Percentiles rank a stretch among this genome's conserved stretches.
Evolutionary conservation across 2,797 vertebrate genomes (phyloP).

Genomic region (Cygnus olor): DNA sequence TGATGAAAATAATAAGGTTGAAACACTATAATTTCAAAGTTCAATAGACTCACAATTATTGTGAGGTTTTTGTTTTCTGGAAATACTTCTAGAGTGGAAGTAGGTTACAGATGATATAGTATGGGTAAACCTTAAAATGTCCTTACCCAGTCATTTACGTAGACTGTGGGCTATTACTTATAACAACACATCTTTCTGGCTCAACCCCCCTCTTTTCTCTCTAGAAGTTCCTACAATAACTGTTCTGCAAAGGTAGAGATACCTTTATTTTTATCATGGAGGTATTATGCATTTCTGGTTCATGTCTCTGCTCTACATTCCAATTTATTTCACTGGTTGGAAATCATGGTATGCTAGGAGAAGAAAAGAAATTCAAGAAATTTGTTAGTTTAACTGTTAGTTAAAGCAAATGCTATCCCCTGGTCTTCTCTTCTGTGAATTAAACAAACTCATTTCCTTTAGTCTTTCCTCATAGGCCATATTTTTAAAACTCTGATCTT

Average conservation of each 20-base stretch:
- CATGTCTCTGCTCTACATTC: not conserved
- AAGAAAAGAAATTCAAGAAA: conserved; percentile 13
- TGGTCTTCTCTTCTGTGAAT: not conserved
- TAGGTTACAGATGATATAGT: not conserved
- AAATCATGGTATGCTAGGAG: not conserved
- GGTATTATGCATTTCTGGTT: not conserved
- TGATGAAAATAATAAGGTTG: not conserved
- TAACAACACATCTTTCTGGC: not conserved
- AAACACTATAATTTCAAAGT: not conserved
- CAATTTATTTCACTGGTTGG: not conserved
- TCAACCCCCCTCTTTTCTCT: not conserved
- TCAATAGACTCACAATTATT: not conserved
- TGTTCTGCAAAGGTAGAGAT: not conserved
- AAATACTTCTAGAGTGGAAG: not conserved
- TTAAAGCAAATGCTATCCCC: not conserved
- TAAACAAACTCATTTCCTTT: conserved; percentile 39
- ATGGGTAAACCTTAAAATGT: not conserved
- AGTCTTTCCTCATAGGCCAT: not conserved
- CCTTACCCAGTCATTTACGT: not conserved
- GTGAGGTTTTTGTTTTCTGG: not conserved
- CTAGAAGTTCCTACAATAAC: not conserved
- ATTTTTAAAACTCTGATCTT: conserved; percentile 11
- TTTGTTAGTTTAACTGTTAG: conserved; percentile 26
- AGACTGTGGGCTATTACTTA: not conserved
- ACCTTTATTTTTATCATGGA: not conserved